Evolutionary conservation across 1,140 invertebrate genomes (phyloP), one percentile per base, ranked within the genome.

Genomic region (Papilio polyxenes): DNA sequence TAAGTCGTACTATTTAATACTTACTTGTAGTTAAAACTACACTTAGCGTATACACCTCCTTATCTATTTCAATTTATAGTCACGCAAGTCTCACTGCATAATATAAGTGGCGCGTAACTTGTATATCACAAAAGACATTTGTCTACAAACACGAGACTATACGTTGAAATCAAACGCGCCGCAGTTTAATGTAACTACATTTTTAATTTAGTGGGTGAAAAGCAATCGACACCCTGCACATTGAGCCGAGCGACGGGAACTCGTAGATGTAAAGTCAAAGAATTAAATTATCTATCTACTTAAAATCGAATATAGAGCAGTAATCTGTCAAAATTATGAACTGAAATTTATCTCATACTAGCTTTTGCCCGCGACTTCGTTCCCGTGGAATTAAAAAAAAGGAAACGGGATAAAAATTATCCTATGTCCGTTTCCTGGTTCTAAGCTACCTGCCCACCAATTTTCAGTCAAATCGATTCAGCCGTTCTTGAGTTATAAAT

Each of bases 51-150:
- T 44, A 44, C 4, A 59, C 13, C 51, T 53, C 17, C 17, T 20
- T 59, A 59, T 59, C 56, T 59, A 59, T 65, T 65, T 65, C 23
- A 65, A 23, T 65, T 13, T 11, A 31, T 31, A 31, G 10, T 31
- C 9, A 31, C 23, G 31, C 20, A 65, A 9, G 5, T 31, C 59
- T 10, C 20, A 62, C n/a, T 20, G 20, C 20, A 20, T 62, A 62
- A 62, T 62, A 62, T n/a, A 62, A 62, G n/a, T 62, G 17, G n/a
- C 20, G 17, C 17, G 59, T 62, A 62, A 62, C 59, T 23, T 62
- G 59, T n/a, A 20, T 65, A 65, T 65, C 65, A 40, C 13, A 15
- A 37, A 72, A 72, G 23, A 40, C 31, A 72, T 72, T 72, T 72
- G 65, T 72, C 23, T 65, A 9, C 20, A 65, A 10, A 11, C 31